Evolutionary conservation across 2,797 vertebrate species (phyloP).

Genomic region (Xiphorhynchus erythropygius): DNA sequence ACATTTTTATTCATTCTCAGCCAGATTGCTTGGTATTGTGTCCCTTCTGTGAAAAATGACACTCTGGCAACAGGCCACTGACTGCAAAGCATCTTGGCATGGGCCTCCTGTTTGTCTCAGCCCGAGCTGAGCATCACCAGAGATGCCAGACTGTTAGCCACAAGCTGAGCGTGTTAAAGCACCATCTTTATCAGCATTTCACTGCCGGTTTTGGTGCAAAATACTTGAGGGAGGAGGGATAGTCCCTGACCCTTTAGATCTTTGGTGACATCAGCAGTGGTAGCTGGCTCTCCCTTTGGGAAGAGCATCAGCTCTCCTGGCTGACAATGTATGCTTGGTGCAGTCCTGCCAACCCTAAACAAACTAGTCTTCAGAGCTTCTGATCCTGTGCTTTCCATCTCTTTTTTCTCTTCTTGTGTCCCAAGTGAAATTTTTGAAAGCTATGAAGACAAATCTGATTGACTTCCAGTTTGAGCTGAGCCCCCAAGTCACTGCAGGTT

Average conservation of each 20-base stretch:
- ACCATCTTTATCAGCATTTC: not conserved
- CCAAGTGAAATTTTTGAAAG: not conserved
- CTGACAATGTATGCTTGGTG: not conserved
- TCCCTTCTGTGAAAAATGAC: constrained; percentile 68
- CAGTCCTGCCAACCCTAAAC: not conserved
- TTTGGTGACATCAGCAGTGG: not conserved
- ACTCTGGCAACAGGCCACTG: constrained; percentile 65
- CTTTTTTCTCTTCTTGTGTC: not conserved
- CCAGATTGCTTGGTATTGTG: constrained; percentile 65
- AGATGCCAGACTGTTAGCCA: constrained; percentile 50
- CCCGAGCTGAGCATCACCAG: constrained; percentile 30
- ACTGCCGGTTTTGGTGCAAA: not conserved
- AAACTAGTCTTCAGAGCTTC: not conserved
- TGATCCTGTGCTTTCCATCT: not conserved
- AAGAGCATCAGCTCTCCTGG: not conserved
- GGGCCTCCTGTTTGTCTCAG: constrained; percentile 37
- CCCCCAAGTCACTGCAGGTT: not conserved
- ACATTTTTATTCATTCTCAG: constrained; percentile 69
- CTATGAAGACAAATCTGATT: not conserved
- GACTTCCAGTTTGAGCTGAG: not conserved
- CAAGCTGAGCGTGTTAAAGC: constrained; percentile 7
- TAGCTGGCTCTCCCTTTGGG: not conserved
- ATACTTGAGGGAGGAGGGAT: not conserved
- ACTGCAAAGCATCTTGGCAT: constrained; percentile 59
- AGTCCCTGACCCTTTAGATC: not conserved